Base-by-base conservation (phyloP, 2,797 vertebrate species). In the Catamblyrhynchus diadema region DNA sequence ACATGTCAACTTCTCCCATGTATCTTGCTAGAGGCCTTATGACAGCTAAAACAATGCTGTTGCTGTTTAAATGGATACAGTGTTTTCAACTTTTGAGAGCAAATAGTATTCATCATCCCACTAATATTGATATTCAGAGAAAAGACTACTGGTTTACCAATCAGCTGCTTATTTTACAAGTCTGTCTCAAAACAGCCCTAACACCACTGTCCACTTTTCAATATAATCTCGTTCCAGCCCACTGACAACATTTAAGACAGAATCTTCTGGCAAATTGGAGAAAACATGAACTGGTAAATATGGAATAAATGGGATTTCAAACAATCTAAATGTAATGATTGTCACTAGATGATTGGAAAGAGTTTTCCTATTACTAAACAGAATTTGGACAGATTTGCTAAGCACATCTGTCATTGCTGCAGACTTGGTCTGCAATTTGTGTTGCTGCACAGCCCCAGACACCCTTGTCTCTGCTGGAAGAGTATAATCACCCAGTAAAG, bases 41-140 rank as follows among this genome's bases (percentile, higher is more conserved):
- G 84, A 83, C 79, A 93, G 61, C 53, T 89, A 20, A 92, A 92
- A 85, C 81, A 96, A 88, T 94, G 60, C 30, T 78, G 27, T 33
- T 93, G 44, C 56, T 85, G 48, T 80, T 85, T 53, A 89, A 86
- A 86, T 75, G 33, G 67, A 66, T 61, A 64, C 41, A 50, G 24
- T 51, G 24, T 82, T 93, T 90, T 53, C 74, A 71, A 1, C 45
- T 80, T 75, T 32, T 61, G 51, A 54, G 70, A 62, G 39, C 33
- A 83, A 75, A 54, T 60, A 47, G 5, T 69, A 60, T 86, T 94
- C 35, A 41, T 92, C 39, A 35, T 53, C 30, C 21, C 67, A 54
- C 48, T 75, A 59, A 69, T 90, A 70, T 1, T 42, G 41, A 23
- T 80, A 79, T 24, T 41, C 41, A 53, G 27, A 60, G 19, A 61